Evolutionary conservation across 2,797 vertebrate species (phyloP), one percentile per base, ranked within the genome.

Genomic region (Poecilia gillii): DNA sequence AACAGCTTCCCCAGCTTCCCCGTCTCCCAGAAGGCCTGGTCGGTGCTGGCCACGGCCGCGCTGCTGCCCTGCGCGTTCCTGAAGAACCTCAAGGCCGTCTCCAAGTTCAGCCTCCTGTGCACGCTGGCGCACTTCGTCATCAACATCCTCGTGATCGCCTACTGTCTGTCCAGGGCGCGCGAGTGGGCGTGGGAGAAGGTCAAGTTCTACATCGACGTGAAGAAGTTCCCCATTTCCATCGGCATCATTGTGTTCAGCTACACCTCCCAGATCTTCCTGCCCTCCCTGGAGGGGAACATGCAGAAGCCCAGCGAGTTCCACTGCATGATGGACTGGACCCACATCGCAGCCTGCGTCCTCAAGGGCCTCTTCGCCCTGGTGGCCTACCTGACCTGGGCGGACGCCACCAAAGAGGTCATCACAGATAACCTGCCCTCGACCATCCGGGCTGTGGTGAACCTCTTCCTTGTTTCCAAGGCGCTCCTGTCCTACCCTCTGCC

Each of bases 241-340:
- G 99, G 98, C 89, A 99, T 99, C 90, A 99, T 99, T 87, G 99
- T 99, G 84, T 99, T 99, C 96, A 99, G 99, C 96, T 99, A 99
- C 96, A 99, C 99, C 73, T 99, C 99, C 39, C 99, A 99, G 96
- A 99, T 99, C 90, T 99, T 99, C 95, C 95, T 99, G 93, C 99
- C 99, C 53, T 99, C 98, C 5, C 93, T 99, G 91, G 99, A 99
- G 94, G 99, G 99, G 36, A 99, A 99, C 95, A 99, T 99, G 99
- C 93, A 96, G 74, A 97, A 95, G 83, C 98, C 98, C 59, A 97
- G 96, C 94, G 99, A 99, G 93, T 99, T 99, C 88, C 97, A 98
- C 78, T 99, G 98, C 95, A 99, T 99, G 99, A 99, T 99, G 99
- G 99, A 99, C 93, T 99, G 99, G 99, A 99, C 99, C 75, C 99